Evolutionary conservation across 2,888 invertebrate species (phyloP).

Genomic region (Penaeus monodon): DNA sequence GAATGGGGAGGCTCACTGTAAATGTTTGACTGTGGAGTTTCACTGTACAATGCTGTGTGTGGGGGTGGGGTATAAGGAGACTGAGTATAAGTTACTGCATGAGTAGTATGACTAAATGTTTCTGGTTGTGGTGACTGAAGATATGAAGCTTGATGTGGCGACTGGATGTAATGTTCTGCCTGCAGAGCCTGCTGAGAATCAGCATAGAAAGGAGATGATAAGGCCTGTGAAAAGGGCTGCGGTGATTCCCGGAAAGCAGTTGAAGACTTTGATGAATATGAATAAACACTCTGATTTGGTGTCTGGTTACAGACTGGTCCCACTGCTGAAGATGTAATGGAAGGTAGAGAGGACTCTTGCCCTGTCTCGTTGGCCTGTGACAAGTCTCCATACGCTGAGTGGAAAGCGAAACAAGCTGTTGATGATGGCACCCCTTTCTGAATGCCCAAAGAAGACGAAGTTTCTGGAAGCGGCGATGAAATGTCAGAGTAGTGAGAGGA

Average conservation of each 20-base stretch:
- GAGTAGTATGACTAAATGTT: neutral
- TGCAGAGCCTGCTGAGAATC: conserved; percentile 21
- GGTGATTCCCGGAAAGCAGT: neutral
- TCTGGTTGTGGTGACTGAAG: conserved; percentile 32
- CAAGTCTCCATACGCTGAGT: too few species aligned
- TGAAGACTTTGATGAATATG: neutral
- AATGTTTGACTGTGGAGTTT: too few species aligned
- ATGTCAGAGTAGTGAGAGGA: neutral
- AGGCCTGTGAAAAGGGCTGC: conserved; percentile 25
- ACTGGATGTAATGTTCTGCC: conserved; percentile 8
- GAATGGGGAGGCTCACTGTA: too few species aligned
- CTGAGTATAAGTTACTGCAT: conserved; percentile 5
- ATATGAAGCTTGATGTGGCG: conserved; percentile 17
- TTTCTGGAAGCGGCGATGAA: neutral
- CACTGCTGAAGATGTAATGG: too few species aligned
- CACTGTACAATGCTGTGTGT: too few species aligned
- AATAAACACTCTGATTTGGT: neutral
- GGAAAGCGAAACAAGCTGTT: too few species aligned
- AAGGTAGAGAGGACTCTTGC: too few species aligned
- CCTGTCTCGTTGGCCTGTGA: too few species aligned
- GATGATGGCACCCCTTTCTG: too few species aligned
- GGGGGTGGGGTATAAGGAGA: conserved; percentile 18
- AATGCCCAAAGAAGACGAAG: neutral
- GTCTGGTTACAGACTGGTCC: too few species aligned
- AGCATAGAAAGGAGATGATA: conserved; percentile 2